Evolutionary conservation across 2,113 vertebrate species (phyloP).

Genomic region (Ictidomys tridecemlineatus): DNA sequence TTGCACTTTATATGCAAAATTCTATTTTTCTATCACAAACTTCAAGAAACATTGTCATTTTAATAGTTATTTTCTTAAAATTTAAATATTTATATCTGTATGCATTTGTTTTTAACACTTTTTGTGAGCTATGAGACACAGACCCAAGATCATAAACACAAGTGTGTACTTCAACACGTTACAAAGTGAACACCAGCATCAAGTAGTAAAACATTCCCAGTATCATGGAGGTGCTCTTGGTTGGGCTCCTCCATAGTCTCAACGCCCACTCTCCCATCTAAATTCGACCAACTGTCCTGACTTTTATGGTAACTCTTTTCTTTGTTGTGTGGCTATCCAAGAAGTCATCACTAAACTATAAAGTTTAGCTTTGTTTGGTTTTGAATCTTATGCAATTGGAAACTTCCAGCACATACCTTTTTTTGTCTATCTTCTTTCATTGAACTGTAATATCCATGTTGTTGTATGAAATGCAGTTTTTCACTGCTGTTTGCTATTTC

Average conservation of each 20-base stretch:
- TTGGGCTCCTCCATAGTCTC: not conserved
- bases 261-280: not conserved
- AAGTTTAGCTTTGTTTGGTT: not conserved
- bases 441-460: not conserved
- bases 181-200: not conserved
- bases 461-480: not conserved
- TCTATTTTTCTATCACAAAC: not conserved
- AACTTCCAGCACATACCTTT: not conserved
- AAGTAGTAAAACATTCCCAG: not conserved
- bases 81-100: not conserved
- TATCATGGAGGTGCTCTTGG: too few species aligned
- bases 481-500: not conserved
- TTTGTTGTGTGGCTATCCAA: not conserved
- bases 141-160: not conserved
- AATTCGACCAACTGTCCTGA: not conserved
- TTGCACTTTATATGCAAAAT: not conserved
- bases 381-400: not conserved
- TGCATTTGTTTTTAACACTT: not conserved
- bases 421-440: not conserved
- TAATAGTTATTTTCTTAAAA: not conserved
- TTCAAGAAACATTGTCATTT: not conserved
- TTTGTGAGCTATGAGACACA: not conserved
- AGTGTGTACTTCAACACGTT: not conserved
- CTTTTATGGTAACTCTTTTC: not conserved
- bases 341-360: not conserved